Percentiles rank a stretch among this genome's conserved stretches.
These are phyloP conservation scores for Melanaphis sacchari DNA, from an alignment of 1,140 invertebrate species.

Conservation along the genomic window DNA sequence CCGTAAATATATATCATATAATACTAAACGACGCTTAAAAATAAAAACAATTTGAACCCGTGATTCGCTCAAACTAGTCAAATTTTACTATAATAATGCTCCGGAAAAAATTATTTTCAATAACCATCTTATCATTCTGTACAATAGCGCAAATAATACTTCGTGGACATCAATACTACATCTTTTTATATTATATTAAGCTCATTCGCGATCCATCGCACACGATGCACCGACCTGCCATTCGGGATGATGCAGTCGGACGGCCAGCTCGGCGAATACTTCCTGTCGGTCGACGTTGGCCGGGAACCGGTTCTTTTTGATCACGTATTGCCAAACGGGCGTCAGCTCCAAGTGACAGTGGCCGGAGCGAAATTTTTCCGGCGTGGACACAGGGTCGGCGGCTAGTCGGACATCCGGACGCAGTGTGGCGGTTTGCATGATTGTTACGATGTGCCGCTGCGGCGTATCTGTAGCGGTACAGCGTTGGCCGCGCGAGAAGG, in stretches of 20 bases:
- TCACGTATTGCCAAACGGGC: conserved; percentile 78
- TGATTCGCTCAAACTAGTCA: too few relatives aligned
- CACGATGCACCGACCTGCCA: conserved; percentile 71
- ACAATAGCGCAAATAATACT: neutral
- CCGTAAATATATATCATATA: too few relatives aligned
- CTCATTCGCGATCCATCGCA: too few relatives aligned
- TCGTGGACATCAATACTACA: neutral
- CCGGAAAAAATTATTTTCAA: neutral
- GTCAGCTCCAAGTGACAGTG: conserved; percentile 69
- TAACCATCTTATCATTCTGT: too few relatives aligned
- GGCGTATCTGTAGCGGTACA: conserved; percentile 60
- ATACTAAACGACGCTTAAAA: too few relatives aligned
- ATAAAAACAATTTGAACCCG: too few relatives aligned
- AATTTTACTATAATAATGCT: too few relatives aligned
- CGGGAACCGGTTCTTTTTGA: conserved; percentile 67
- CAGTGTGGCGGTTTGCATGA: conserved; percentile 40
- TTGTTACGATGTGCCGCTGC: neutral
- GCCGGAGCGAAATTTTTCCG: conserved; percentile 59
- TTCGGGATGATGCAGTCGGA: conserved; percentile 77
- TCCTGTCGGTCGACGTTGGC: conserved; percentile 70
- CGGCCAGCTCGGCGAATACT: conserved; percentile 74
- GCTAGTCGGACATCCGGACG: conserved; percentile 60
- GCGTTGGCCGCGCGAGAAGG: conserved; percentile 59
- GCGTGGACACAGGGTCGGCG: conserved; percentile 60
- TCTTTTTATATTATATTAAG: too few relatives aligned